Evolutionary conservation across 2,797 vertebrate genomes (phyloP).

Genomic region (Arctocebus calabarensis): DNA sequence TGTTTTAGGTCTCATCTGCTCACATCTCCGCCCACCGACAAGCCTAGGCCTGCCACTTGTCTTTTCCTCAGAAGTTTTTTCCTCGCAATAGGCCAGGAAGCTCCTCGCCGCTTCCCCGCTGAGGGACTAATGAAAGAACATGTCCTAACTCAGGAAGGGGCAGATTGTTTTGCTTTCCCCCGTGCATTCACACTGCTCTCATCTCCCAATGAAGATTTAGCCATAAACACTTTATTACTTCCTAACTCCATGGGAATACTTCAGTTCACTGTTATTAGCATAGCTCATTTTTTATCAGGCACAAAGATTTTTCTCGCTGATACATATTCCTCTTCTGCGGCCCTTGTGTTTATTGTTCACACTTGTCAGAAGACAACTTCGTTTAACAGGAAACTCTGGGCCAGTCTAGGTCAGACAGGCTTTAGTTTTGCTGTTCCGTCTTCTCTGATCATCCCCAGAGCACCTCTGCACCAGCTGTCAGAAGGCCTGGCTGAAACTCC

Average conservation of each 20-base stretch:
- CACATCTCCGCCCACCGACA: slow-evolving; percentile 34
- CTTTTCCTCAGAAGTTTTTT: slow-evolving; percentile 32
- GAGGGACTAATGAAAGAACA: background rate
- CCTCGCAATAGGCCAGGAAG: slow-evolving; percentile 7
- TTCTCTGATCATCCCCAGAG: slow-evolving; percentile 23
- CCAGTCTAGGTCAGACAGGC: background rate
- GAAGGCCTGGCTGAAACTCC: background rate
- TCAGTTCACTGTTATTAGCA: slow-evolving; percentile 63
- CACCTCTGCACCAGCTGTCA: background rate
- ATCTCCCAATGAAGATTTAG: slow-evolving; percentile 69
- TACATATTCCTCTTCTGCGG: slow-evolving; percentile 66
- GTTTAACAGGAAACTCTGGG: slow-evolving; percentile 58
- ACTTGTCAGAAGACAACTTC: slow-evolving; percentile 62
- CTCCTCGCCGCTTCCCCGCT: background rate
- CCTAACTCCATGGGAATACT: slow-evolving; percentile 67
- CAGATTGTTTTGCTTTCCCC: background rate
- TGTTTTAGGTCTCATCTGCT: slow-evolving; percentile 38
- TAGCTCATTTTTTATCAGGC: slow-evolving; percentile 66
- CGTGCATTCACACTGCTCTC: slow-evolving; percentile 60
- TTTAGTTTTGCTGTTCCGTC: slow-evolving; percentile 55
- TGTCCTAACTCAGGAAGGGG: background rate
- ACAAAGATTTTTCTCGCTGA: slow-evolving; percentile 70
- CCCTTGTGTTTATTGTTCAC: slow-evolving; percentile 67
- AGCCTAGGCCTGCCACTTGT: slow-evolving; percentile 20
- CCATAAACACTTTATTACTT: slow-evolving; percentile 77